Evolutionary conservation across 2,113 vertebrate genomes (phyloP).

Genomic region (Oostethus manadensis): DNA sequence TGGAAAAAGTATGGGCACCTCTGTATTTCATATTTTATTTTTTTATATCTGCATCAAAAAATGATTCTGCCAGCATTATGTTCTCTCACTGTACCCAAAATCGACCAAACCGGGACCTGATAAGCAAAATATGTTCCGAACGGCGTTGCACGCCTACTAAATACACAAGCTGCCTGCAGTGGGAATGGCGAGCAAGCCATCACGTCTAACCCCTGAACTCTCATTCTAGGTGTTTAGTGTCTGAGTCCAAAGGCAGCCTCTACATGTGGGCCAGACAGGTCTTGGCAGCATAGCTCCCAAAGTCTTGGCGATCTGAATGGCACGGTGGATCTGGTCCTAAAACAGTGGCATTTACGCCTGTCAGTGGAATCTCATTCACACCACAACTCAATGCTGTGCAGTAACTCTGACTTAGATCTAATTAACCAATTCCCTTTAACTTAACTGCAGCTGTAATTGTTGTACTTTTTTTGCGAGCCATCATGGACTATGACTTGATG

Average conservation of each 20-base stretch:
- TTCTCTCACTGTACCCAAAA: no score
- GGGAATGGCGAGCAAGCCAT: constrained; percentile 17
- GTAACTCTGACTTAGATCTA: no score
- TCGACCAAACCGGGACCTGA: no score
- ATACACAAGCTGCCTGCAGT: constrained; percentile 29
- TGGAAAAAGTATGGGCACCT: no score
- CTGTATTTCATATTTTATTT: no score
- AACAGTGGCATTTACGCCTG: constrained; percentile 16
- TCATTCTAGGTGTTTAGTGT: constrained; percentile 20
- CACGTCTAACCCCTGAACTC: constrained; percentile 2
- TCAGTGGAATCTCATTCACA: constrained; percentile 29
- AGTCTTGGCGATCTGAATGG: constrained; percentile 33
- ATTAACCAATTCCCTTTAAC: no score
- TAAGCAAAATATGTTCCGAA: no score
- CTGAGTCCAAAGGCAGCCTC: constrained; percentile 23
- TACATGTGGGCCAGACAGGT: constrained; percentile 29
- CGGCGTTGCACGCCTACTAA: constrained; percentile 3
- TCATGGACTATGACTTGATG: background rate
- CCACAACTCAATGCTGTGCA: background rate
- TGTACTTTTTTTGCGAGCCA: background rate
- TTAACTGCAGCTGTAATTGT: background rate
- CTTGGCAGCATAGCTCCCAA: constrained; percentile 28
- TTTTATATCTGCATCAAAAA: no score
- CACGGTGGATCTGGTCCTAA: constrained; percentile 3
- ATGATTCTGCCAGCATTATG: no score